phyloP scores from a whole-genome alignment of 2,888 invertebrate genomes.

The Lasioglossum lativentre region DNA sequence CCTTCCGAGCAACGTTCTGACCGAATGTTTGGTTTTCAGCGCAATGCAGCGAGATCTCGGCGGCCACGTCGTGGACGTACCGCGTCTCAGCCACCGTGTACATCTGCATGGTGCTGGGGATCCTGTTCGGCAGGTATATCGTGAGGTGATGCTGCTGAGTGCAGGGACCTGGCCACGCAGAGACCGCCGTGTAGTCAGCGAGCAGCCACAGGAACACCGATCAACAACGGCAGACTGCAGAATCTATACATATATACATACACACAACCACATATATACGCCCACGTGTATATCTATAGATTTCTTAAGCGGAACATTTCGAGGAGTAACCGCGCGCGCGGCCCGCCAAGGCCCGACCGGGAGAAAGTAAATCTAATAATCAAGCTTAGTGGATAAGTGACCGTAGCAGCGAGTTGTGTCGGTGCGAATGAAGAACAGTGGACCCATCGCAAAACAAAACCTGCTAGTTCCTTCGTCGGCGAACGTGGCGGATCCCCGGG shows the following conservation, averaged over 20 bases:
- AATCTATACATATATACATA: slow-evolving; percentile 47
- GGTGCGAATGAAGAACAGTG: slow-evolving; percentile 30
- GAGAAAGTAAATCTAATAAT: slow-evolving; percentile 67
- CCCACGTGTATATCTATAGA: slow-evolving; percentile 49
- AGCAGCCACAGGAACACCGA: slow-evolving; percentile 17
- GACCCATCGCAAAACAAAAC: not conserved
- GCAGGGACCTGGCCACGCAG: slow-evolving; percentile 55
- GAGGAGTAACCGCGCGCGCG: not conserved
- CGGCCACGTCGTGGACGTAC: slow-evolving; percentile 78
- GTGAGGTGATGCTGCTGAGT: slow-evolving; percentile 80
- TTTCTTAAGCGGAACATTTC: slow-evolving; percentile 27
- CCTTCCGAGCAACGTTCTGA: not conserved
- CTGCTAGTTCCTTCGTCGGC: slow-evolving; percentile 33
- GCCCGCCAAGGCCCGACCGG: not conserved
- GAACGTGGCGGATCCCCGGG: slow-evolving; percentile 69
- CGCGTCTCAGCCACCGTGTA: slow-evolving; percentile 68
- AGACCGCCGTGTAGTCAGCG: slow-evolving; percentile 73
- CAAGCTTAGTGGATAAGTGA: slow-evolving; percentile 61
- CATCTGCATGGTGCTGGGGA: slow-evolving; percentile 70
- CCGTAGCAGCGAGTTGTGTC: slow-evolving; percentile 35
- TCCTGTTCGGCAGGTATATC: slow-evolving; percentile 74
- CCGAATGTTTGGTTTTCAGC: slow-evolving; percentile 69
- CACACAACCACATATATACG: slow-evolving; percentile 4
- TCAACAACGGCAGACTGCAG: slow-evolving; percentile 46
- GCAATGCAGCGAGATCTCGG: slow-evolving; percentile 80